Evolutionary conservation across 2,888 invertebrate genomes (phyloP), one percentile per base, ranked within the genome.

Genomic region (Mesorhabditis spiculigera): DNA sequence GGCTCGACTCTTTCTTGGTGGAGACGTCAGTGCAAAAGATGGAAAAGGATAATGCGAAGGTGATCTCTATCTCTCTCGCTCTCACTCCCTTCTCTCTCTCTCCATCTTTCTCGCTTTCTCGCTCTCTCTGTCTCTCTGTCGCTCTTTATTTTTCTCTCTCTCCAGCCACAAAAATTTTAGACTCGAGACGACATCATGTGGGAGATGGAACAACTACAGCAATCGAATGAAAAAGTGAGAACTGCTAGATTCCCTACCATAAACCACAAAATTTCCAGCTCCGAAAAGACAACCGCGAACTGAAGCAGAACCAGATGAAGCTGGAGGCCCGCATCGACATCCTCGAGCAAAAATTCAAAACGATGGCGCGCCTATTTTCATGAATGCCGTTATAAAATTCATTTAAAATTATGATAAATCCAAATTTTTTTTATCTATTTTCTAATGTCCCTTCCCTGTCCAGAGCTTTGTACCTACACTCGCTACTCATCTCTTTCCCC

Each of bases 151-250:
- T 28, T 3, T 1, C 28, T 28, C 28, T 28, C 28, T 28, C 28
- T n/a, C n/a, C n/a, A n/a, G n/a, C n/a, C n/a, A n/a, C n/a, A n/a
- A n/a, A n/a, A n/a, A 5, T 63, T 63, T 6, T 28, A 6, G 16
- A 16, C 13, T 63, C 10, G 78, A 67, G 81, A 82, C 63, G 84
- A 84, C 65, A 63, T 85, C 61, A 76, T 74, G 67, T 84, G 82
- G 82, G 84, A 84, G 70, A 73, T 84, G 63, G 83, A 85, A 50
- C 84, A 85, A 68, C 75, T 84, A 50, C 83, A 83, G 66, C 74
- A 75, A 50, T 80, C 81, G 67, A 85, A 85, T 71, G 65, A 50
- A 50, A 50, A 50, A n/a, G 58, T 50, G 8, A 50, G 6, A 50
- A 13, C 50, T 50, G 6, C 50, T 50, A 13, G 50, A 50, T 50